Evolutionary conservation across 2,888 invertebrate genomes (phyloP), one percentile per base, ranked within the genome.

Genomic region (Nomada fabriciana): DNA sequence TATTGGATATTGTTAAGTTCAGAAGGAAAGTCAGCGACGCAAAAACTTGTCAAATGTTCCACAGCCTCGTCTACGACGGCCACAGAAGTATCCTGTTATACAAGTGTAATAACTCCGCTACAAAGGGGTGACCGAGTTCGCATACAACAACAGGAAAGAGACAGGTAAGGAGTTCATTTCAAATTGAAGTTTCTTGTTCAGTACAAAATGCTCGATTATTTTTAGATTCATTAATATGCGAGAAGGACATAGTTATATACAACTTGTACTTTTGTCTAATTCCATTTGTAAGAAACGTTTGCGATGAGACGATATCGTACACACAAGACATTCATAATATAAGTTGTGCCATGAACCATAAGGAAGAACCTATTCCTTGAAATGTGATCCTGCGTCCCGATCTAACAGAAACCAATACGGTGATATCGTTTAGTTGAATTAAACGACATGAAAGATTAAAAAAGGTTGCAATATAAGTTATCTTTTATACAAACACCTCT

Each of bases 171-270:
- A 43, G 23, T 23, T 23, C 13, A n/a, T 55, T 25, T 52, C 20
- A 69, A 9, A 47, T 10, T 52, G 2, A 20, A 15, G 53, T n/a
- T 7, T 25, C 11, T 13, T 23, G 55, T 29, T 43, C 11, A 18
- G 9, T 20, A 15, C 25, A 50, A 25, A 50, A 18, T n/a, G 11
- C 53, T 2, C 42, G 9, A 55, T 70, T 61, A 47, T 53, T 74
- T 90, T 55, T 83, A 93, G 93, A 86, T 85, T 90, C 43, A 90
- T 93, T 53, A 91, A 93, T 83, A 86, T 93, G 84, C 88, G 92
- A 57, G 91, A 92, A 78, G 93, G 93, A n/a, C 89, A 92, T 81
- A 93, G 93, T 86, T 91, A 91, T 73, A 76, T 93, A 70, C 93
- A 93, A 87, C 87, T 93, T 57, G 88, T 90, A 59, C 88, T 93